Evolutionary conservation across 2,888 invertebrate species (phyloP).

Genomic region (Caenorhabditis macrosperma): DNA sequence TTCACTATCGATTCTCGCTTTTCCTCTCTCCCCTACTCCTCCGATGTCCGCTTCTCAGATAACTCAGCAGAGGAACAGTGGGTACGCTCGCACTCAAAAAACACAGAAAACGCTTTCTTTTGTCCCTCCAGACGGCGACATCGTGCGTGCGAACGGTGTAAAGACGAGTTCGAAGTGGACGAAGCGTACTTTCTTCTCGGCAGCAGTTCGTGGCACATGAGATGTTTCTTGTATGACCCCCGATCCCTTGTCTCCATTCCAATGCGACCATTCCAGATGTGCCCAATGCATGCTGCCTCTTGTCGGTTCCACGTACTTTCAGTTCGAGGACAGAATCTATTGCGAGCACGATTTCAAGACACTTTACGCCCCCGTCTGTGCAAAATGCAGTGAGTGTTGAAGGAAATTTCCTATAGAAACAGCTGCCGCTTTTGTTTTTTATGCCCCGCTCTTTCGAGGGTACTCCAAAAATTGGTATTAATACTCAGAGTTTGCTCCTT

Average conservation of each 20-base stretch:
- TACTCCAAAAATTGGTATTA: slow-evolving; percentile 52
- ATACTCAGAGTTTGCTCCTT: slow-evolving; percentile 53
- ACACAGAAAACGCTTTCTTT: not conserved
- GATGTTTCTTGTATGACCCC: slow-evolving; percentile 93
- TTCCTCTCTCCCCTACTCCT: not conserved
- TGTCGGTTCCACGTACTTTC: slow-evolving; percentile 96
- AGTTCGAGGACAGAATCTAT: slow-evolving; percentile 88
- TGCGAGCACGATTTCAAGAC: slow-evolving; percentile 68
- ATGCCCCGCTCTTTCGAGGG: not conserved
- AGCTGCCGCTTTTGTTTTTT: too few relatives aligned
- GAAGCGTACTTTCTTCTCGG: slow-evolving; percentile 51
- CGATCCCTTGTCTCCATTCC: not conserved
- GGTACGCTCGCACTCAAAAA: not conserved
- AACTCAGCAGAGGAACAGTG: slow-evolving; percentile 40
- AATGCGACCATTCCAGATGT: slow-evolving; percentile 84
- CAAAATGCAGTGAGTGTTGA: slow-evolving; percentile 65
- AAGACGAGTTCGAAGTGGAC: slow-evolving; percentile 38
- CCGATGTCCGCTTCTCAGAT: slow-evolving; percentile 21
- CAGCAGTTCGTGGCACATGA: slow-evolving; percentile 90
- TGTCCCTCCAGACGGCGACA: slow-evolving; percentile 3
- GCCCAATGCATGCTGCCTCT: slow-evolving; percentile 98
- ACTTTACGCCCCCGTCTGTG: slow-evolving; percentile 66
- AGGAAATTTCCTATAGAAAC: too few relatives aligned
- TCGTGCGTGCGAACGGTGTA: slow-evolving; percentile 48
- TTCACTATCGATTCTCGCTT: slow-evolving; percentile 35